These are phyloP conservation scores for Xiphorhynchus elegans DNA, from an alignment of 2,113 vertebrate genomes.

Conservation along the genomic window DNA sequence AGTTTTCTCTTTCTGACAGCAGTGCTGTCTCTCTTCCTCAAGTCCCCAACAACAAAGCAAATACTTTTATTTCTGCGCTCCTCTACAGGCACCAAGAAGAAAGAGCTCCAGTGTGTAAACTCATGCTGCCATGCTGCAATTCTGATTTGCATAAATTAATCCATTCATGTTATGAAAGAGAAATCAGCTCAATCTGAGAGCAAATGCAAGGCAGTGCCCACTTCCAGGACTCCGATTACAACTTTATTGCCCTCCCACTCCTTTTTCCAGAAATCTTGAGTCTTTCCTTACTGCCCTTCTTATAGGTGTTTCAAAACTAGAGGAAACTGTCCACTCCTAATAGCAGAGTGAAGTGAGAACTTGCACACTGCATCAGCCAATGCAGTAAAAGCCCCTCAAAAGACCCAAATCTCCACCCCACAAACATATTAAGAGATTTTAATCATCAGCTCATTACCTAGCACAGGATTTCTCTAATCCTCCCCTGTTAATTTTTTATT, in stretches of 20 bases:
- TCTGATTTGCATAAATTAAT: not conserved
- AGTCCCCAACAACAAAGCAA: not conserved
- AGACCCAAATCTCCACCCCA: not conserved
- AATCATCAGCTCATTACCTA: not conserved
- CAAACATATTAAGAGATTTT: not conserved
- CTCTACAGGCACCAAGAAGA: not conserved
- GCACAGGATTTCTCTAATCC: not conserved
- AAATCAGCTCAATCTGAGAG: not conserved
- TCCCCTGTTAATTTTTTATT: not conserved
- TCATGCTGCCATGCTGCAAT: not conserved
- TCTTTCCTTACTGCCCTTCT: not conserved
- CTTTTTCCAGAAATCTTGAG: not conserved
- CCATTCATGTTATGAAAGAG: not conserved
- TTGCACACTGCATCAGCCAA: not conserved
- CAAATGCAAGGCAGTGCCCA: not conserved
- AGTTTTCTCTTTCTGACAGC: not conserved
- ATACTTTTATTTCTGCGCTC: not conserved
- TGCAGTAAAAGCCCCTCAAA: fast-evolving
- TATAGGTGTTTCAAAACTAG: not conserved
- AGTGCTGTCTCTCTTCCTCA: not conserved
- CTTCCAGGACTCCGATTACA: not conserved
- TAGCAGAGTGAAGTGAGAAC: not conserved
- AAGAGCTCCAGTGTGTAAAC: not conserved
- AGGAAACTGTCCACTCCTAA: not conserved
- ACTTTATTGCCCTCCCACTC: not conserved